These are phyloP conservation scores for Panzeria rudis DNA, from an alignment of 2,888 invertebrate species.

Conservation along the genomic window DNA sequence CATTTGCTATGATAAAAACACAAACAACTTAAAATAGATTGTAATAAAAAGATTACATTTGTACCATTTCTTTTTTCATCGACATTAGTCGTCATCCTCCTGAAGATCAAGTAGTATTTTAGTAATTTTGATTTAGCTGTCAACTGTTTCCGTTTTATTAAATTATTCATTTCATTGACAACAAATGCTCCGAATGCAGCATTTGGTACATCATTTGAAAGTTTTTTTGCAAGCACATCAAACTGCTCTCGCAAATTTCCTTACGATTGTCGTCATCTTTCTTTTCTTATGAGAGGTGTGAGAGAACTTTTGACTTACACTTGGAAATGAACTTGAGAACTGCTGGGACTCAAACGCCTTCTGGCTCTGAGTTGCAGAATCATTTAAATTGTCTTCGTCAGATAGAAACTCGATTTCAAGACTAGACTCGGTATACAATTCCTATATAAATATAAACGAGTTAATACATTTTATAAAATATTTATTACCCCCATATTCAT, in stretches of 20 bases:
- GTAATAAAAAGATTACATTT: too few species aligned
- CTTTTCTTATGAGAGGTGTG: not conserved
- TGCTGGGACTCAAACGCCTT: not conserved
- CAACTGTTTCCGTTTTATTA: conserved; percentile 8
- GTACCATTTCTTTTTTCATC: too few species aligned
- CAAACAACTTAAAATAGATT: too few species aligned
- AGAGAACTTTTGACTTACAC: not conserved
- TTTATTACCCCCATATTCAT: too few species aligned
- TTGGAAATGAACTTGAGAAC: conserved; percentile 8
- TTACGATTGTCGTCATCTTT: conserved; percentile 2
- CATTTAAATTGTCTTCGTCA: conserved; percentile 10
- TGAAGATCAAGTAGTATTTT: not conserved
- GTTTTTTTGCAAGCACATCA: conserved; percentile 23
- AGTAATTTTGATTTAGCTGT: conserved; percentile 20
- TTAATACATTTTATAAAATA: not conserved
- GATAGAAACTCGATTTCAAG: not conserved
- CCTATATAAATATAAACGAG: conserved; percentile 5
- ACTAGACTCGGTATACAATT: not conserved
- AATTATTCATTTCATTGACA: conserved; percentile 21
- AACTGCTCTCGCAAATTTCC: conserved; percentile 9
- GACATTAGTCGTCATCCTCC: not conserved
- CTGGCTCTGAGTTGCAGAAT: conserved; percentile 13
- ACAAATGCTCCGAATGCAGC: conserved; percentile 6
- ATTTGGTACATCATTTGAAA: conserved; percentile 14
- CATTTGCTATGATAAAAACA: too few species aligned